phyloP scores from a whole-genome alignment of 2,888 invertebrate genomes.

The Azorinus chamasolen region DNA sequence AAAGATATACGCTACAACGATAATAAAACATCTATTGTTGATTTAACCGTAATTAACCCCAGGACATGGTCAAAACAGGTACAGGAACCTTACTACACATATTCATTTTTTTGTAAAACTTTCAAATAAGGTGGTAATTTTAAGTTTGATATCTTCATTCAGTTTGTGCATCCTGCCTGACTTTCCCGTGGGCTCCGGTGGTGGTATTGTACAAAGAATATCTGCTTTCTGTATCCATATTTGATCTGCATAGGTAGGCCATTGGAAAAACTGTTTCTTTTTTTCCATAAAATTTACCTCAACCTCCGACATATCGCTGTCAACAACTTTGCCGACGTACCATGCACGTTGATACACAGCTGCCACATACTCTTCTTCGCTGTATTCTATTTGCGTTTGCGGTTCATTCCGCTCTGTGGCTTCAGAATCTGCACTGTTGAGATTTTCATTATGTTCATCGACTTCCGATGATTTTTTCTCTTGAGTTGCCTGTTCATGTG shows the following conservation, averaged over 20 bases:
- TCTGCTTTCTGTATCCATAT: background rate
- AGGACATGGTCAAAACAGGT: too few relatives aligned
- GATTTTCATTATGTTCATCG: background rate
- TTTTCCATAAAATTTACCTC: background rate
- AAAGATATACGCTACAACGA: too few relatives aligned
- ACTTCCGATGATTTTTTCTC: conserved; percentile 27
- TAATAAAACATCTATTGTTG: too few relatives aligned
- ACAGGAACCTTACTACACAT: too few relatives aligned
- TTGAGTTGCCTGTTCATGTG: background rate
- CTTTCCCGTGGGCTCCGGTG: background rate
- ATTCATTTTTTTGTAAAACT: too few relatives aligned
- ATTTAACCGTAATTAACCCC: too few relatives aligned
- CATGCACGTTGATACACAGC: conserved; percentile 11
- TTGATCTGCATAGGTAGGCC: background rate
- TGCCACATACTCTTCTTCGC: conserved; percentile 23
- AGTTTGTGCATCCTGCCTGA: background rate
- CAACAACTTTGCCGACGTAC: conserved; percentile 26
- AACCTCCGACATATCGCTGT: conserved; percentile 11
- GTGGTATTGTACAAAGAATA: background rate
- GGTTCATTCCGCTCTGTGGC: background rate
- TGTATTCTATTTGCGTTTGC: background rate
- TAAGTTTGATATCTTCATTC: background rate
- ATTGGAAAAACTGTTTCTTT: conserved; percentile 7
- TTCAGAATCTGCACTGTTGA: background rate
- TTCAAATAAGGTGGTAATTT: too few relatives aligned